phyloP scores from a whole-genome alignment of 2,797 vertebrate species.

The Periophthalmus magnuspinnatus region DNA sequence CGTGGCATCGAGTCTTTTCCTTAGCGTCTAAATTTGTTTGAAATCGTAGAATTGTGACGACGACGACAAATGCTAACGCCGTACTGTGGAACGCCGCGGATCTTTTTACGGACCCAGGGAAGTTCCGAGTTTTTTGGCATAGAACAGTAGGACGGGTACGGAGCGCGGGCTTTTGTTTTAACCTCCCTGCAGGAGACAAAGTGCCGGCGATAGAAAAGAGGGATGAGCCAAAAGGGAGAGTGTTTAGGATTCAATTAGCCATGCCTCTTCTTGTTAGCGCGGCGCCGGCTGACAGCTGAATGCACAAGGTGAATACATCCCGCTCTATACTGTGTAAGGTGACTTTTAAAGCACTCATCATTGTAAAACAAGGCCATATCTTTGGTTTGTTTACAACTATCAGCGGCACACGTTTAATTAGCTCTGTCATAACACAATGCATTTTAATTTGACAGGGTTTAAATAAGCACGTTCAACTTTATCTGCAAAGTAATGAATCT shows the following conservation, averaged over 20 bases:
- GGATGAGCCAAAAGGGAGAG: constrained; percentile 51
- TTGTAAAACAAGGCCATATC: constrained; percentile 34
- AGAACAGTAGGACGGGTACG: too few relatives aligned
- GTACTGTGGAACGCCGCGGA: too few relatives aligned
- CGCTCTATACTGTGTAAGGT: constrained; percentile 33
- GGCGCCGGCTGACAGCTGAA: constrained; percentile 48
- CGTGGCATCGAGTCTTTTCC: too few relatives aligned
- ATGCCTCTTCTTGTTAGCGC: constrained; percentile 52
- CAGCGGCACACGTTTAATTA: constrained; percentile 41
- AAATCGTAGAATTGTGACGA: too few relatives aligned
- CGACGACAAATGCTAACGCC: too few relatives aligned
- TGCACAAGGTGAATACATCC: constrained; percentile 33
- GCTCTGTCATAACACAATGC: constrained; percentile 20
- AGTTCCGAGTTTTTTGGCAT: not conserved
- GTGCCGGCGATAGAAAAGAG: constrained; percentile 28
- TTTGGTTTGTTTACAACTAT: constrained; percentile 44
- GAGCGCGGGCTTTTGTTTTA: constrained; percentile 20
- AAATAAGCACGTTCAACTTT: not conserved
- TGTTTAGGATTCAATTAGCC: constrained; percentile 70
- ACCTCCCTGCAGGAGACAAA: constrained; percentile 23
- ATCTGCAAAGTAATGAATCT: not conserved
- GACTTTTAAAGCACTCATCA: constrained; percentile 38
- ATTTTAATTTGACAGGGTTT: constrained; percentile 36
- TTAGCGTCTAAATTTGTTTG: too few relatives aligned
- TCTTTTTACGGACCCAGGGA: not conserved